Conservation (phyloP, 2,113 vertebrate species). For the Daubentonia madagascariensis region DNA sequence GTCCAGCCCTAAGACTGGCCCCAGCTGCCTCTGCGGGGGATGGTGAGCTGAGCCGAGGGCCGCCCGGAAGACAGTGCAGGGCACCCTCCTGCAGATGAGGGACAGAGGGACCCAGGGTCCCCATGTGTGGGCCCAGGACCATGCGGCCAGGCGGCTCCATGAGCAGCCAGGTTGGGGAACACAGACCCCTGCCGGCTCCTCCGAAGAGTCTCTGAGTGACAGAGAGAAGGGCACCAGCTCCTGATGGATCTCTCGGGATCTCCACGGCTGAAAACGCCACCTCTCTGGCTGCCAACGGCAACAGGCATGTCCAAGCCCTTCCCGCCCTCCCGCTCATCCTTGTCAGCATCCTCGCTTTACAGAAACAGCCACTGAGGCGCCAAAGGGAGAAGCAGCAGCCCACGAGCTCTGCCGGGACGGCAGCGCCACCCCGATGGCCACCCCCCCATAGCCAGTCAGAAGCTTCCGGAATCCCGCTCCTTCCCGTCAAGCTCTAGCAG, state of each 20-base stretch:
- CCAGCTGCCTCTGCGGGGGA: too few relatives aligned
- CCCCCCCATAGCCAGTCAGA: background rate
- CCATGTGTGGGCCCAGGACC: too few relatives aligned
- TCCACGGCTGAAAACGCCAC: accelerated
- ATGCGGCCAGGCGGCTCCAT: too few relatives aligned
- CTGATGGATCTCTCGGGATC: background rate
- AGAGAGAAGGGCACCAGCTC: accelerated
- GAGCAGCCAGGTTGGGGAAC: too few relatives aligned
- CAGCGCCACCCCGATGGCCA: background rate
- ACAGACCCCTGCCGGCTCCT: too few relatives aligned
- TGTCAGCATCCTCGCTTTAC: accelerated
- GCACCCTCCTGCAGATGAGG: too few relatives aligned
- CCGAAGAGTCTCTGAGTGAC: background rate
- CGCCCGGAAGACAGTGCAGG: too few relatives aligned
- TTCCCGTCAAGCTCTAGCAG: background rate
- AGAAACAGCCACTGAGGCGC: accelerated
- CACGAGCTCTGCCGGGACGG: accelerated
- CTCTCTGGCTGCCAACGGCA: accelerated
- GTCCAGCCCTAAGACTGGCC: too few relatives aligned
- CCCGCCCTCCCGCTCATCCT: accelerated
- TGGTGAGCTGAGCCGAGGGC: too few relatives aligned
- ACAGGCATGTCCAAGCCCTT: accelerated
- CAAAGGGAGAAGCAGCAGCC: too few relatives aligned
- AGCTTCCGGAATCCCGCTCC: background rate
- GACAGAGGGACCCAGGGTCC: too few relatives aligned